Percentiles rank a stretch among this genome's conserved stretches.
Conservation (phyloP, 1,140 invertebrate species). For the Heliconius hewitsoni region DNA sequence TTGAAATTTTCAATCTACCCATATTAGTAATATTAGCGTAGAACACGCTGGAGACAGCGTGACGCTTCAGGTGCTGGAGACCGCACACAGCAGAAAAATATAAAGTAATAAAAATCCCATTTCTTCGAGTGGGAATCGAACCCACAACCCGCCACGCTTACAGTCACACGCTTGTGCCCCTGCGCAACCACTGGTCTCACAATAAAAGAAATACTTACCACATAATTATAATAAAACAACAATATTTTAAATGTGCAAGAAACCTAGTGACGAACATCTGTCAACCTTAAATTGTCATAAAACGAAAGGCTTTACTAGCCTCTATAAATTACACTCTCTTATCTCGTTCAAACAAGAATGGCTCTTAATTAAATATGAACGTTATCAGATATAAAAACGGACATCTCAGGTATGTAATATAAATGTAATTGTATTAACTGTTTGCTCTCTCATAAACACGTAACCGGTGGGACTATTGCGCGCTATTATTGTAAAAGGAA, state of each 20-base stretch:
- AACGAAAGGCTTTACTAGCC: slow-evolving; percentile 66
- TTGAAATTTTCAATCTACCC: no score
- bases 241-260: slow-evolving; percentile 8
- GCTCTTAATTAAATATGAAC: slow-evolving; percentile 65
- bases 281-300: slow-evolving; percentile 50
- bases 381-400: slow-evolving; percentile 56
- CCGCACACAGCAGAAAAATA: no score
- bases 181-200: no score
- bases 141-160: no score
- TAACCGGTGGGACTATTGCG: background rate
- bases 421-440: slow-evolving; percentile 36
- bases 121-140: no score
- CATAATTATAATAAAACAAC: no score
- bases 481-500: background rate
- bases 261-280: slow-evolving; percentile 6
- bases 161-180: no score
- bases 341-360: slow-evolving; percentile 65
- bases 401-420: slow-evolving; percentile 28
- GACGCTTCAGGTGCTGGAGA: no score
- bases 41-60: no score
- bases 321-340: slow-evolving; percentile 68
- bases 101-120: no score
- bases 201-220: no score
- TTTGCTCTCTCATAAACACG: slow-evolving; percentile 31
- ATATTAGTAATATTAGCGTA: no score